Conservation (phyloP, 2,888 invertebrate species). For the Geophilus truncorum region DNA sequence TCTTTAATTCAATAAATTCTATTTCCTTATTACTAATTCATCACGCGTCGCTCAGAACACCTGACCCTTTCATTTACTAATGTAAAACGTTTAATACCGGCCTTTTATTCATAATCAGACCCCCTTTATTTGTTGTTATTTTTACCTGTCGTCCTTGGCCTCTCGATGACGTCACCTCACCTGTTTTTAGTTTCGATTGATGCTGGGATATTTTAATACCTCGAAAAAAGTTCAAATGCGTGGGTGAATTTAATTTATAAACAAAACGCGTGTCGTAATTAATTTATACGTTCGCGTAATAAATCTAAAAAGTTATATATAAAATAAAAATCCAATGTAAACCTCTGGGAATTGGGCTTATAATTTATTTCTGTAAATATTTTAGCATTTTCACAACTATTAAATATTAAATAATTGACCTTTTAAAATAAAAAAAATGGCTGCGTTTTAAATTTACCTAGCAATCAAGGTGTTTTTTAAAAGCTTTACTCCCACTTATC, state of each 20-base stretch:
- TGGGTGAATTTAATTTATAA: background rate
- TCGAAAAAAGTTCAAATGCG: background rate
- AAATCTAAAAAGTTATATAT: no score
- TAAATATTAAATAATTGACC: no score
- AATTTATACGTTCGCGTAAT: no score
- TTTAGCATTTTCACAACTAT: no score
- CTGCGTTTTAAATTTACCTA: no score
- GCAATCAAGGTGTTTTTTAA: no score
- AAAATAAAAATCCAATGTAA: no score
- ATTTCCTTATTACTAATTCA: background rate
- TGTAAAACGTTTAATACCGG: background rate
- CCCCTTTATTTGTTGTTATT: background rate
- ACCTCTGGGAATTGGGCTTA: no score
- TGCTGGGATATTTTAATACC: background rate
- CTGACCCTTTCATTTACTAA: background rate
- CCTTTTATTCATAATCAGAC: background rate
- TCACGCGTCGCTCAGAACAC: background rate
- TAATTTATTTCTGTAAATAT: no score
- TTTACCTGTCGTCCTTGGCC: background rate
- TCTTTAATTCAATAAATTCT: background rate
- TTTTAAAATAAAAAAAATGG: no score
- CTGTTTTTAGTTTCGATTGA: conserved; percentile 10
- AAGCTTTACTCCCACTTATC: no score
- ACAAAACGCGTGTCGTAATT: background rate
- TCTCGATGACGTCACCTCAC: background rate